A percentile compares a stretch with the other conserved stretches of the same genome.
Conservation (phyloP, 2,888 invertebrate genomes). For the Mythimna loreyi region DNA sequence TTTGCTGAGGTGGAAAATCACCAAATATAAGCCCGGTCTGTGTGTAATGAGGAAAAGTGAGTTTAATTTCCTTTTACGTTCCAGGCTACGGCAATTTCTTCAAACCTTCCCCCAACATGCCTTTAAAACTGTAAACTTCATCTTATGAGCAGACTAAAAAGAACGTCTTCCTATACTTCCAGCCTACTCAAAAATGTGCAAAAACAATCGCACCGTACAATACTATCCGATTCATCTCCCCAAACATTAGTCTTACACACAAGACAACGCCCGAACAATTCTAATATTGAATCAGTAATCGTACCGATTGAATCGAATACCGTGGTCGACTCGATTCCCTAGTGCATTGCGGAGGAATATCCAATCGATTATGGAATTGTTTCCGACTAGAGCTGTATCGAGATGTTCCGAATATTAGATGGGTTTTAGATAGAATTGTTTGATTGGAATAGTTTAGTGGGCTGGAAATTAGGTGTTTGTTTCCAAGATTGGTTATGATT, state of each 20-base stretch:
- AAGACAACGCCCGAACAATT: slow-evolving; percentile 50
- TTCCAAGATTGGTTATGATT: slow-evolving; percentile 3
- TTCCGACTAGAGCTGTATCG: slow-evolving; percentile 46
- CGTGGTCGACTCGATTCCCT: slow-evolving; percentile 49
- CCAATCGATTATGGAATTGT: slow-evolving; percentile 64
- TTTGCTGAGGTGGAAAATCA: no score
- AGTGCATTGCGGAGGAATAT: slow-evolving; percentile 58
- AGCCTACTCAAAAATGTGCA: background rate
- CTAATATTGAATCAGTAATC: slow-evolving; percentile 63
- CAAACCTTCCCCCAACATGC: no score
- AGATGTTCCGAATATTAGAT: slow-evolving; percentile 61
- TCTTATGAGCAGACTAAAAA: no score
- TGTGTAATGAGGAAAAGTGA: no score
- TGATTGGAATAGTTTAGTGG: slow-evolving; percentile 25
- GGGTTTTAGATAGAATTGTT: slow-evolving; percentile 38
- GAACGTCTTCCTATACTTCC: background rate
- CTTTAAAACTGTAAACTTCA: no score
- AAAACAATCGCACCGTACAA: slow-evolving; percentile 18
- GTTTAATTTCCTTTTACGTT: no score
- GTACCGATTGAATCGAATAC: slow-evolving; percentile 62
- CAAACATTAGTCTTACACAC: slow-evolving; percentile 42
- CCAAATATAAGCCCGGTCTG: no score
- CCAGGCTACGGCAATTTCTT: no score
- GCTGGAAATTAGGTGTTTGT: slow-evolving; percentile 21
- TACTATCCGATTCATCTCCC: slow-evolving; percentile 7